phyloP scores from a whole-genome alignment of 64 coral and sea anemone species.

The Dendrophyllia cribrosa region DNA sequence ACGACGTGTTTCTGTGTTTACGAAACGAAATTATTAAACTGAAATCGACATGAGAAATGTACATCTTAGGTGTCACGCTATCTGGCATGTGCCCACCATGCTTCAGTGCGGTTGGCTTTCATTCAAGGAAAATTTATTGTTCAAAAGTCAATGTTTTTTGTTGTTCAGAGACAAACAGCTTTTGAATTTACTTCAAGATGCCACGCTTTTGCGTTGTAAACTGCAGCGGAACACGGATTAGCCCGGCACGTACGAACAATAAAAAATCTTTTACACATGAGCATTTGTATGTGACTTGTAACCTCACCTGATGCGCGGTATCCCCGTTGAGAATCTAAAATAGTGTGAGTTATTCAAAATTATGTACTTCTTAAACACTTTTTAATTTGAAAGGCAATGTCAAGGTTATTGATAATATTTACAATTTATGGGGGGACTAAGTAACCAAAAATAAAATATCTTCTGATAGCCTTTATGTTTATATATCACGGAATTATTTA shows the following conservation, averaged over 20 bases:
- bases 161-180: slow-evolving; percentile 34
- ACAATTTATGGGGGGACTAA: too few relatives aligned
- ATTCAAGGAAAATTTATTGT: slow-evolving; percentile 4
- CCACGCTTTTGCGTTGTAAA: neutral
- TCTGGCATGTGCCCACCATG: slow-evolving; percentile 22
- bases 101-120: neutral
- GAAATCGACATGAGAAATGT: neutral
- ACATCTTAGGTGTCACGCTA: slow-evolving; percentile 24
- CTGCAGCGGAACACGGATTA: neutral
- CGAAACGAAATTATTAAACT: neutral
- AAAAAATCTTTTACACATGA: too few relatives aligned
- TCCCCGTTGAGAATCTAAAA: too few relatives aligned
- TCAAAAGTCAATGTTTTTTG: neutral
- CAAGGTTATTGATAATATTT: too few relatives aligned
- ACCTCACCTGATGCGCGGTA: too few relatives aligned
- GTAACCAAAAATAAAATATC: too few relatives aligned
- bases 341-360: too few relatives aligned
- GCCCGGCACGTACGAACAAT: neutral
- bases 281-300: too few relatives aligned
- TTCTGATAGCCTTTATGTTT: too few relatives aligned
- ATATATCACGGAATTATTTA: too few relatives aligned
- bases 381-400: too few relatives aligned
- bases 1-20: neutral
- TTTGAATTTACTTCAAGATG: neutral
- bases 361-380: too few relatives aligned